Evolutionary conservation across 2,797 vertebrate species (phyloP).

Genomic region (Kryptolebias ocellatus): DNA sequence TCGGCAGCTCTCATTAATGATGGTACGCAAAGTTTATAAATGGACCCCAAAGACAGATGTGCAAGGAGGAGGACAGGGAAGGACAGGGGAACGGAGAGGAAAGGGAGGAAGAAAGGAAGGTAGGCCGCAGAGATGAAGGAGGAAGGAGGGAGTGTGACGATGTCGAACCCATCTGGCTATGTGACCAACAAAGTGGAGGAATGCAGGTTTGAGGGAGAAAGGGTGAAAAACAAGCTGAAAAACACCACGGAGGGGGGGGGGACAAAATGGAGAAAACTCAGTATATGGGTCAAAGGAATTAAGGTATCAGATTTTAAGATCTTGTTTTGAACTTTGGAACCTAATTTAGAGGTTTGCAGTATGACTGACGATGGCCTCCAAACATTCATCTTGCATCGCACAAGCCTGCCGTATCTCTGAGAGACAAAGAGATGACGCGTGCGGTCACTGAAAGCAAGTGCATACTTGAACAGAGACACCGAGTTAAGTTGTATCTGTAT

Average conservation of each 20-base stretch:
- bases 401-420: conserved; percentile 25
- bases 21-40: conserved; percentile 30
- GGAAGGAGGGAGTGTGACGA: conserved; percentile 50
- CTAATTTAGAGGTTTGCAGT: conserved; percentile 35
- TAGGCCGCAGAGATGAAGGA: conserved; percentile 55
- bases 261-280: conserved; percentile 43
- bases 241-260: conserved; percentile 31
- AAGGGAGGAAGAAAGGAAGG: conserved; percentile 48
- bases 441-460: conserved; percentile 26
- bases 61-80: conserved; percentile 54
- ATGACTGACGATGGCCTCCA: conserved; percentile 39
- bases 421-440: conserved; percentile 21
- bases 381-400: conserved; percentile 27
- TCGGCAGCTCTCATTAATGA: conserved; percentile 60
- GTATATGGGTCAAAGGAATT: conserved; percentile 47
- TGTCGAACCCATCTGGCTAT: conserved; percentile 48
- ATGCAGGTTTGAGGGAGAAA: conserved; percentile 51
- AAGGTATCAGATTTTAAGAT: conserved; percentile 53
- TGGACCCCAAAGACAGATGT: conserved; percentile 56
- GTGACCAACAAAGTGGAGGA: conserved; percentile 50
- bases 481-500: conserved; percentile 42
- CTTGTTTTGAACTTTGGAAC: conserved; percentile 62
- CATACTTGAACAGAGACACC: conserved; percentile 9
- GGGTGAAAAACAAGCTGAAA: conserved; percentile 60
- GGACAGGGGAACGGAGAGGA: conserved; percentile 35